Percentiles rank a stretch among this genome's conserved stretches.
These are phyloP conservation scores for Allygus modestus DNA, from an alignment of 2,888 invertebrate species.

Conservation along the genomic window DNA sequence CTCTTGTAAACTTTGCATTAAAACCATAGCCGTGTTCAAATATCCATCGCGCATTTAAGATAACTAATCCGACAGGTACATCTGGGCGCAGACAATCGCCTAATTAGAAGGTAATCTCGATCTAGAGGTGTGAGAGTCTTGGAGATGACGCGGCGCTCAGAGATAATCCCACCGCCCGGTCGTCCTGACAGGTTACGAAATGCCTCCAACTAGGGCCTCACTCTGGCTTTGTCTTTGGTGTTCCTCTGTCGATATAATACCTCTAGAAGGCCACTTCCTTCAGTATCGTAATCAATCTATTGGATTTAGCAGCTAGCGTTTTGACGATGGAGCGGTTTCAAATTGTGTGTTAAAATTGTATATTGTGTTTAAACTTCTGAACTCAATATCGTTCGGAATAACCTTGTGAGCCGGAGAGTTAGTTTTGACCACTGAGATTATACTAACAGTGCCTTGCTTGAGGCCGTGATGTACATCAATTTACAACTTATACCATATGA, in stretches of 20 bases:
- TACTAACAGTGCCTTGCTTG: too few species aligned
- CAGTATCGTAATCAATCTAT: too few species aligned
- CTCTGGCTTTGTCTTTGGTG: not conserved
- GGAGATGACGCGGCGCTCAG: not conserved
- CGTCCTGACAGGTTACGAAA: constrained; percentile 19
- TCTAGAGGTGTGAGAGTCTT: constrained; percentile 15
- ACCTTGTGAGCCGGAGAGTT: too few species aligned
- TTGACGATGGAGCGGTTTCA: too few species aligned
- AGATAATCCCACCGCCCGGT: not conserved
- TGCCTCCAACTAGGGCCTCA: not conserved
- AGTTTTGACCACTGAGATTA: too few species aligned
- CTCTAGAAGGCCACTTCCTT: not conserved
- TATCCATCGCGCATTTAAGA: not conserved
- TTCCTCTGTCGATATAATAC: not conserved
- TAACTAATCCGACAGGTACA: constrained; percentile 1
- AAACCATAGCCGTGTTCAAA: constrained; percentile 5
- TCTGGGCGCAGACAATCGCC: constrained; percentile 13
- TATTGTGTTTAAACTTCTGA: too few species aligned
- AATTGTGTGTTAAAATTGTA: too few species aligned
- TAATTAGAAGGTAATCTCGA: constrained; percentile 12
- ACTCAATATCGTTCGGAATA: too few species aligned
- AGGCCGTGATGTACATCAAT: too few species aligned
- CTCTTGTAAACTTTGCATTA: not conserved
- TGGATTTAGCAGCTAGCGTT: too few species aligned
- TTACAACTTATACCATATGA: too few species aligned